These are phyloP conservation scores for Busseola fusca DNA, from an alignment of 2,888 invertebrate species.

Conservation along the genomic window DNA sequence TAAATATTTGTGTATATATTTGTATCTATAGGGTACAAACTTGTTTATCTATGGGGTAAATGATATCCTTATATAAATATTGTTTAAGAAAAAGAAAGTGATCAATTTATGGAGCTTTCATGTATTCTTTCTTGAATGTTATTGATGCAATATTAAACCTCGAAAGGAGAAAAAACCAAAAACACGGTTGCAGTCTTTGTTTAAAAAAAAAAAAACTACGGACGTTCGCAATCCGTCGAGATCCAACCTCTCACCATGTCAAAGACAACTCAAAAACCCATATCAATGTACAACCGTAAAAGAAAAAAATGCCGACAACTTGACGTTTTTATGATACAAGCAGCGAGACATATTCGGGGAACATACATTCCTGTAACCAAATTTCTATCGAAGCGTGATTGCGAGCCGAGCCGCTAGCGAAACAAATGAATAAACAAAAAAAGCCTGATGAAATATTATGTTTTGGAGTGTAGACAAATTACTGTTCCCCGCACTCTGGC, in stretches of 20 bases:
- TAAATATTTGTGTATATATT: background rate
- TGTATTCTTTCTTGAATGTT: background rate
- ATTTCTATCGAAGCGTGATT: conserved; percentile 64
- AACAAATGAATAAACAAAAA: conserved; percentile 63
- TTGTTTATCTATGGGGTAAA: background rate
- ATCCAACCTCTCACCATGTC: conserved; percentile 39
- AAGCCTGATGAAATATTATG: conserved; percentile 63
- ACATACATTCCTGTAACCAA: conserved; percentile 51
- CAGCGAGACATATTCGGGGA: conserved; percentile 46
- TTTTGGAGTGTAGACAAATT: conserved; percentile 63
- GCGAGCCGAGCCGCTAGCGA: conserved; percentile 51
- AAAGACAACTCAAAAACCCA: conserved; percentile 46
- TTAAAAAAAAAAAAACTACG: conserved; percentile 24
- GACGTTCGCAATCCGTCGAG: conserved; percentile 24
- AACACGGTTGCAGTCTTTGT: background rate
- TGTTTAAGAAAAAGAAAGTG: background rate
- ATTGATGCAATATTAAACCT: background rate
- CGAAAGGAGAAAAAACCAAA: background rate
- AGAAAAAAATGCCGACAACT: conserved; percentile 37
- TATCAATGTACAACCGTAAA: conserved; percentile 31
- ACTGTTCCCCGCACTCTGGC: conserved; percentile 54
- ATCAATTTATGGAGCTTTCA: background rate
- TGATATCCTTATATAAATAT: background rate
- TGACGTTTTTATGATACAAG: conserved; percentile 54
- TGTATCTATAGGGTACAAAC: accelerated